These are phyloP conservation scores for Drosophila stalkeri DNA, from an alignment of 2,888 invertebrate species.

Conservation along the genomic window DNA sequence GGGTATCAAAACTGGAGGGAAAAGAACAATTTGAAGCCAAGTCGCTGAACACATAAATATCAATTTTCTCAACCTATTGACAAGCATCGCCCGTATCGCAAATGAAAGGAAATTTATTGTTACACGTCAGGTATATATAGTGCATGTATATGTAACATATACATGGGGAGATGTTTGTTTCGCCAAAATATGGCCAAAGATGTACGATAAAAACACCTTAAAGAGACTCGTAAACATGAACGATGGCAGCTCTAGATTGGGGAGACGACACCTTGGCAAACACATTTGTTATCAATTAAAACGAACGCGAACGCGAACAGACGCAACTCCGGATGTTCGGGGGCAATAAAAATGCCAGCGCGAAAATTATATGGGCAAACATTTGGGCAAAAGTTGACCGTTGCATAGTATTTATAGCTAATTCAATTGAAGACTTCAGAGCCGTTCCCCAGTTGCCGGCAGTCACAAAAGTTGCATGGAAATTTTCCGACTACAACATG, in stretches of 20 bases:
- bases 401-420: slow-evolving; percentile 4
- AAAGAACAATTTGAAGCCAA: slow-evolving; percentile 29
- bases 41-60: slow-evolving; percentile 50
- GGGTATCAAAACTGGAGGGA: slow-evolving; percentile 13
- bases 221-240: slow-evolving; percentile 31
- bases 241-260: slow-evolving; percentile 35
- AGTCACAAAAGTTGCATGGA: slow-evolving; percentile 53
- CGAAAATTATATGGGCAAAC: slow-evolving; percentile 33
- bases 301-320: slow-evolving; percentile 29
- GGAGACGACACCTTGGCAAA: slow-evolving; percentile 18
- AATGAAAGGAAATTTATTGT: slow-evolving; percentile 51
- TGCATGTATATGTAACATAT: neutral
- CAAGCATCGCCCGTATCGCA: slow-evolving; percentile 26
- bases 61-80: slow-evolving; percentile 56
- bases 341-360: slow-evolving; percentile 46
- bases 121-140: slow-evolving; percentile 11
- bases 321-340: slow-evolving; percentile 3
- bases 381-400: slow-evolving; percentile 38
- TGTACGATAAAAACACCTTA: slow-evolving; percentile 20
- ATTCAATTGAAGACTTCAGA: slow-evolving; percentile 40
- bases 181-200: slow-evolving; percentile 13
- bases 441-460: slow-evolving; percentile 4
- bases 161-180: neutral
- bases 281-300: slow-evolving; percentile 56
- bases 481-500: slow-evolving; percentile 34